These are phyloP conservation scores for Apeira syringaria DNA, from an alignment of 2,888 invertebrate genomes.

Conservation along the genomic window DNA sequence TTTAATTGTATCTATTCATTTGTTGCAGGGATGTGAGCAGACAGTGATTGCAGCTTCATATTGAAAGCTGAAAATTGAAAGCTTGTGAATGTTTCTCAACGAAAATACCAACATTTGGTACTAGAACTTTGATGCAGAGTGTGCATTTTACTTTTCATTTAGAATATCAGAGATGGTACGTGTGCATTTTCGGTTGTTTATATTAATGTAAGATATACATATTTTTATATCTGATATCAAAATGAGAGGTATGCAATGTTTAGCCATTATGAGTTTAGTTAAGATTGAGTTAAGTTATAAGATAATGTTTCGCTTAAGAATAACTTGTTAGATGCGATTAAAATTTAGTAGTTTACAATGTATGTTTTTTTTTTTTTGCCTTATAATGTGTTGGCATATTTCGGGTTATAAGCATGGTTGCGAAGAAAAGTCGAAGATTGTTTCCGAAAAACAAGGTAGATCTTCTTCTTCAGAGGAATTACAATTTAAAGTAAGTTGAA, in stretches of 20 bases:
- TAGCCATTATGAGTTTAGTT: slow-evolving; percentile 73
- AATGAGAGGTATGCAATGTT: slow-evolving; percentile 61
- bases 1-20: slow-evolving; percentile 19
- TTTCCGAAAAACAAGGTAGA: no score
- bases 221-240: slow-evolving; percentile 75
- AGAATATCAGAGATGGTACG: slow-evolving; percentile 65
- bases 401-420: no score
- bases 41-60: slow-evolving; percentile 67
- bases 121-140: slow-evolving; percentile 57
- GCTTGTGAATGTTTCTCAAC: slow-evolving; percentile 70
- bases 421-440: no score
- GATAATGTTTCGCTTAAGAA: slow-evolving; percentile 65
- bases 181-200: slow-evolving; percentile 76
- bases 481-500: no score
- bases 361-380: slow-evolving; percentile 40
- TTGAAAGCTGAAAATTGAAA: slow-evolving; percentile 60
- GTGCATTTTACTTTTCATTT: slow-evolving; percentile 58
- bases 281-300: slow-evolving; percentile 61
- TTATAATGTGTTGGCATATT: no score
- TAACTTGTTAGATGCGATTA: slow-evolving; percentile 79
- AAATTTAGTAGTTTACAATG: slow-evolving; percentile 69
- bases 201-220: slow-evolving; percentile 58
- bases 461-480: no score
- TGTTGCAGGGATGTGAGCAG: slow-evolving; percentile 61
- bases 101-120: slow-evolving; percentile 58